Evolutionary conservation across 2,888 invertebrate genomes (phyloP), one percentile per base, ranked within the genome.

Genomic region (Pollenia amentaria): DNA sequence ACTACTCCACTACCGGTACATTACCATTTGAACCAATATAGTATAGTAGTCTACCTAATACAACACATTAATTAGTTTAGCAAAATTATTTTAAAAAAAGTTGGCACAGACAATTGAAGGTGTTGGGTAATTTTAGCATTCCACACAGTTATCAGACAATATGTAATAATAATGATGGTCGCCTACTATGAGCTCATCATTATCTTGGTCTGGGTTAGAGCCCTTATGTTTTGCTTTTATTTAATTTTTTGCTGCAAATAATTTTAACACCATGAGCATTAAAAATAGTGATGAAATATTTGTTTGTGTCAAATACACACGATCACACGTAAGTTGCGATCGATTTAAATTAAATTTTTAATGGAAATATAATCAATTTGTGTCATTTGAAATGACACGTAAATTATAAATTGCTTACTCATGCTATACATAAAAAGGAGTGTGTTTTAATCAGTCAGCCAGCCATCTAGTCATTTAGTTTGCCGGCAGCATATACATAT

Each of bases 301-400:
- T 51, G 16, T 73, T n/a, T 73, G 65, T 65, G 46, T 65, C 72
- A 79, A 12, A 70, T 14, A 62, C 18, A 67, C 46, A 70, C 40
- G 40, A 14, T 12, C 9, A 60, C 16, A 46, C n/a, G 16, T 42
- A 55, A 46, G 48, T 57, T 67, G 42, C 42, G 6, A 78, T 84
- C 11, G 60, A 46, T 84, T 73, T 18, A 44, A 67, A 79, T 79
- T 48, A 16, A 18, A 72, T 69, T 84, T 42, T 53, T 77, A 77
- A 84, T 84, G 60, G 67, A 55, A 77, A 73, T 81, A 48, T 81
- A 81, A 81, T 81, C 55, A 77, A 84, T 87, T 84, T 87, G 48
- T 79, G 75, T 79, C 46, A 46, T 65, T 77, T 65, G 21, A 73
- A 72, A 67, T 62, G 42, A 51, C 69, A 64, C 62, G 29, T 64